A percentile compares a stretch with the other conserved stretches of the same genome.
These are phyloP conservation scores for Phoxinus dragarum DNA, from an alignment of 2,797 vertebrate genomes.

Conservation along the genomic window DNA sequence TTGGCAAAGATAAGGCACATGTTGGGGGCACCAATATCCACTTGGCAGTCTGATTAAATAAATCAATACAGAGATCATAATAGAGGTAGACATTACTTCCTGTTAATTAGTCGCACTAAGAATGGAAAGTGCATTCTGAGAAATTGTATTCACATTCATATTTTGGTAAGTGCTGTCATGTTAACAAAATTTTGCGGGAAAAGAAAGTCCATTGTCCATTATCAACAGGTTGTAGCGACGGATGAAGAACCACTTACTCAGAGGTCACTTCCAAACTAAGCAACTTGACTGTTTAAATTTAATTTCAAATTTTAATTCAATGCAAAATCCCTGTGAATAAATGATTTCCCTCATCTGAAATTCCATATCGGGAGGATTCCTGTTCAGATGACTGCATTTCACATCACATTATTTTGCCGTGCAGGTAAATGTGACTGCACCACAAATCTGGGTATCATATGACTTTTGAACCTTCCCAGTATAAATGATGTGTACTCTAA, in stretches of 20 bases:
- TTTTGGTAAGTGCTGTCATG: neutral
- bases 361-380: neutral
- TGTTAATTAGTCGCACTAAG: neutral
- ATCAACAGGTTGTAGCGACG: neutral
- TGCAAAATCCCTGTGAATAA: neutral
- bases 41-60: neutral
- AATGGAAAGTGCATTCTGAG: neutral
- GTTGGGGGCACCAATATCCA: conserved; percentile 22
- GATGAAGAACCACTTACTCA: neutral
- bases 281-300: neutral
- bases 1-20: neutral
- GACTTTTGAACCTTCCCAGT: neutral
- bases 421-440: neutral
- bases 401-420: too few species aligned
- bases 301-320: neutral
- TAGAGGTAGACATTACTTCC: neutral
- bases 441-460: neutral
- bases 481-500: neutral
- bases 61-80: neutral
- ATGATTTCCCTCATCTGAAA: neutral
- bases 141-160: neutral
- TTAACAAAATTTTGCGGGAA: neutral
- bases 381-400: neutral
- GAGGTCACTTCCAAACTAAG: neutral
- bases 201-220: neutral